A percentile compares a stretch with the other conserved stretches of the same genome.
Evolutionary conservation across 2,797 vertebrate genomes (phyloP).

Genomic region (Acanthiza pusilla): DNA sequence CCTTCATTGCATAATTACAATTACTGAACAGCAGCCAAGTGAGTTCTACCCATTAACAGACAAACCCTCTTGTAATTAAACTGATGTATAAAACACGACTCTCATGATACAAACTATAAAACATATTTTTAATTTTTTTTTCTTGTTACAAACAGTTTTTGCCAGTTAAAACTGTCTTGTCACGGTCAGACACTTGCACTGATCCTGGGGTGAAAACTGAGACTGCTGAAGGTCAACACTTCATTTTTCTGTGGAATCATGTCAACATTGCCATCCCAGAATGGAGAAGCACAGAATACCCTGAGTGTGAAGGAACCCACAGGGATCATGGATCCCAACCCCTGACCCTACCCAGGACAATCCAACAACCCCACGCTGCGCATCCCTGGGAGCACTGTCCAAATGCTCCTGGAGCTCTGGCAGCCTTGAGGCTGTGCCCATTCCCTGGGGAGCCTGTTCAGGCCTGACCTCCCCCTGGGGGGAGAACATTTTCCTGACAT

Average conservation of each 20-base stretch:
- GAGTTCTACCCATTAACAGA: not conserved
- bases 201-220: not conserved
- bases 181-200: not conserved
- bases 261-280: not conserved
- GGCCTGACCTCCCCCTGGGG: not conserved
- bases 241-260: not conserved
- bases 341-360: not conserved
- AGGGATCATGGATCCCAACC: fast-evolving
- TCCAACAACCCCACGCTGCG: not conserved
- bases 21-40: not conserved
- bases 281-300: not conserved
- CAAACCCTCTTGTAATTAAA: not conserved
- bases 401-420: not conserved
- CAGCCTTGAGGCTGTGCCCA: not conserved
- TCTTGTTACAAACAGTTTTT: not conserved
- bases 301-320: not conserved
- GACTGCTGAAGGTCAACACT: not conserved
- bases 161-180: not conserved
- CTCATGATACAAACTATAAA: not conserved
- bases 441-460: not conserved
- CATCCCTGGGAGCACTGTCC: not conserved
- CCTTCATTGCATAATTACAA: not conserved
- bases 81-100: not conserved
- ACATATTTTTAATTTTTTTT: not conserved
- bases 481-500: not conserved